Conservation (phyloP, 1,140 invertebrate species). For the Hycleus phaleratus region DNA sequence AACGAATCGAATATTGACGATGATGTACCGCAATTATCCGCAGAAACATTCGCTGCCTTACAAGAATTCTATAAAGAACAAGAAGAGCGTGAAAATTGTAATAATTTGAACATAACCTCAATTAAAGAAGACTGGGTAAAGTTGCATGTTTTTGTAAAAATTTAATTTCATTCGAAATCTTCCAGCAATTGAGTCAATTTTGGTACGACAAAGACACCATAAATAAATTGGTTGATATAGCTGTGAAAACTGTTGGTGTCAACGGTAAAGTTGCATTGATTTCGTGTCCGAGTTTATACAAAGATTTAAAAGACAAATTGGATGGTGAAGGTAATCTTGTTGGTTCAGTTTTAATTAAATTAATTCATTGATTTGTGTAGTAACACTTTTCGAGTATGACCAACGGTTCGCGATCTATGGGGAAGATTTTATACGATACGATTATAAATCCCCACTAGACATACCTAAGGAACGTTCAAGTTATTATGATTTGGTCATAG, state of each 20-base stretch:
- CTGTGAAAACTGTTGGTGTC: conserved; percentile 45
- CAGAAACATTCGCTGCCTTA: conserved; percentile 66
- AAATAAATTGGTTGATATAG: conserved; percentile 57
- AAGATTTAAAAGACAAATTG: conserved; percentile 51
- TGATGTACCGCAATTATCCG: conserved; percentile 59
- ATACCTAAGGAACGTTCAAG: conserved; percentile 54
- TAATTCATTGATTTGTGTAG: conserved; percentile 43
- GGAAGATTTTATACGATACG: conserved; percentile 78
- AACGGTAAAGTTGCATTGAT: conserved; percentile 71
- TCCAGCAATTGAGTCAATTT: conserved; percentile 93
- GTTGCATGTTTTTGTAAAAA: not conserved
- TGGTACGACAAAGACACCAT: conserved; percentile 85
- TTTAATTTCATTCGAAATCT: conserved; percentile 26
- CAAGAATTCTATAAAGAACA: conserved; percentile 77
- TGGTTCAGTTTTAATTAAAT: too few relatives aligned
- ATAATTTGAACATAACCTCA: conserved; percentile 43
- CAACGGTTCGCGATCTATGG: conserved; percentile 70
- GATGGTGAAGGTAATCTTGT: conserved; percentile 37
- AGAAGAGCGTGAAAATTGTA: conserved; percentile 44
- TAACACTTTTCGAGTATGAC: conserved; percentile 76
- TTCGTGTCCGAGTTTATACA: conserved; percentile 83
- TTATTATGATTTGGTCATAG: conserved; percentile 78
- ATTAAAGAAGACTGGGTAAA: conserved; percentile 82
- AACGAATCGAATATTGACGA: conserved; percentile 38
- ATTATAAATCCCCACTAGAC: conserved; percentile 75